These are phyloP conservation scores for Myxocyprinus asiaticus DNA, from an alignment of 2,113 vertebrate genomes.

Conservation along the genomic window DNA sequence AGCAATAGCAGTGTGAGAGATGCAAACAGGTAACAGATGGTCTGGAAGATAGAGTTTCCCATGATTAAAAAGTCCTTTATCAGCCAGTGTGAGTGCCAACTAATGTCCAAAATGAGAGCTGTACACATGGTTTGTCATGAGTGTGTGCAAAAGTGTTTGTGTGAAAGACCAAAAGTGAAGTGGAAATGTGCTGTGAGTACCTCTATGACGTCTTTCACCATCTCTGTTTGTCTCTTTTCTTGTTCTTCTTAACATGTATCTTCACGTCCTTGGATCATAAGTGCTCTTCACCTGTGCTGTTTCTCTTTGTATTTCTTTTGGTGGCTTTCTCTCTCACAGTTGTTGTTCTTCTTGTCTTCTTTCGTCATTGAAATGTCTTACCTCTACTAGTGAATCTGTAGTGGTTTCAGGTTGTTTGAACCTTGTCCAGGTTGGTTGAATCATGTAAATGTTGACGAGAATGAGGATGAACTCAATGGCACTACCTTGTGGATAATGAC, in stretches of 20 bases:
- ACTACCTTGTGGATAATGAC: slow-evolving; percentile 20
- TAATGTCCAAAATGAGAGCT: neutral
- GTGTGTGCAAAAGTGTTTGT: neutral
- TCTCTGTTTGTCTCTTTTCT: neutral
- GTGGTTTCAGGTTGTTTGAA: slow-evolving; percentile 37
- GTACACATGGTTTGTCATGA: slow-evolving; percentile 1
- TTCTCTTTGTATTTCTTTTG: neutral
- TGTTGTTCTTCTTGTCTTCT: neutral
- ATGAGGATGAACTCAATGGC: slow-evolving; percentile 19
- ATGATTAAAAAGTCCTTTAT: slow-evolving; percentile 21
- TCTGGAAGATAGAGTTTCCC: slow-evolving; percentile 16
- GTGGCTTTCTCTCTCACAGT: neutral
- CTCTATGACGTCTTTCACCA: slow-evolving; percentile 21
- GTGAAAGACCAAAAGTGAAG: slow-evolving; percentile 1
- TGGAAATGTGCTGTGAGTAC: neutral
- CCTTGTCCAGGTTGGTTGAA: slow-evolving; percentile 4
- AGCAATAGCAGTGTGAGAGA: slow-evolving; percentile 5
- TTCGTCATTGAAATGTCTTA: neutral
- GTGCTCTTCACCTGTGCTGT: neutral
- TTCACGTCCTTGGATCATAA: neutral
- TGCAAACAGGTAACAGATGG: slow-evolving; percentile 1
- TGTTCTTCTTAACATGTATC: neutral
- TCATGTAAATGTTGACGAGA: neutral
- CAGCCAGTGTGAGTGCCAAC: neutral
- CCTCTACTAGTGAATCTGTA: neutral